These are phyloP conservation scores for Cryptoleucopteryx plumbea DNA, from an alignment of 2,113 vertebrate species.

Conservation along the genomic window DNA sequence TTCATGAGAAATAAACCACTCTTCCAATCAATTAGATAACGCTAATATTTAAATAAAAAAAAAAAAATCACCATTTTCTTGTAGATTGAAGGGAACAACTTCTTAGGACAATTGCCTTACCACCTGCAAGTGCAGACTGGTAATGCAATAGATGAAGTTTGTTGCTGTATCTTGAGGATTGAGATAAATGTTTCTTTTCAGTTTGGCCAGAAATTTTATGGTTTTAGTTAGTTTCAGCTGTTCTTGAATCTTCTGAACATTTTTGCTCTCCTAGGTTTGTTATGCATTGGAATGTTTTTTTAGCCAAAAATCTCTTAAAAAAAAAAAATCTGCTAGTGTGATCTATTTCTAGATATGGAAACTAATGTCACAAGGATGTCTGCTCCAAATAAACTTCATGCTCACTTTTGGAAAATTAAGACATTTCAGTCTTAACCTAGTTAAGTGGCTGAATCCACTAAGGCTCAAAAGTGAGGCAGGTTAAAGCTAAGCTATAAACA, in stretches of 20 bases:
- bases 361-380: background rate
- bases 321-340: background rate
- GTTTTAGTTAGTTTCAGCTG: background rate
- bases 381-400: background rate
- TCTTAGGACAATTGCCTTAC: background rate
- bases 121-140: background rate
- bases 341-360: background rate
- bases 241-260: background rate
- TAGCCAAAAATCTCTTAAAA: background rate
- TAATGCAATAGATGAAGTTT: background rate
- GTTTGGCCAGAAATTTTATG: background rate
- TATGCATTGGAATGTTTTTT: background rate
- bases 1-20: background rate
- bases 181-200: background rate
- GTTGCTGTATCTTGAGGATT: background rate
- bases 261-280: background rate
- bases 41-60: background rate
- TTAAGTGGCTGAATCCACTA: background rate
- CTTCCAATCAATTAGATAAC: constrained; percentile 13
- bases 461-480: background rate
- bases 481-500: background rate
- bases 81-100: background rate
- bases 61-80: background rate
- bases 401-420: background rate
- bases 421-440: background rate